phyloP scores from a whole-genome alignment of 2,797 vertebrate species.

The Neosalanx taihuensis region DNA sequence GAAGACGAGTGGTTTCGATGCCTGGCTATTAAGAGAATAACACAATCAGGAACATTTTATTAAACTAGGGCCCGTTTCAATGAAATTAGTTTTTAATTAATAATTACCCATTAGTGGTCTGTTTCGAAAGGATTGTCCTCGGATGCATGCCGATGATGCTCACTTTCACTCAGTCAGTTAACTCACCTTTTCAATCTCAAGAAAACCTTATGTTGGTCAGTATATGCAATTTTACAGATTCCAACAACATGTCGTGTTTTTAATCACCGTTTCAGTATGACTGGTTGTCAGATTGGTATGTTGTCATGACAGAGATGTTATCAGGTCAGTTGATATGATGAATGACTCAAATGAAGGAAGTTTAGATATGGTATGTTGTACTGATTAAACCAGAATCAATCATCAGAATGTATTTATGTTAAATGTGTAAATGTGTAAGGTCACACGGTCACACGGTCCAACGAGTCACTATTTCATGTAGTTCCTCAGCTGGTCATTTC shows the following conservation, averaged over 20 bases:
- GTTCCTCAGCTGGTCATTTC: not conserved
- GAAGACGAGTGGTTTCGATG: conserved; percentile 23
- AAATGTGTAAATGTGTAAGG: no score
- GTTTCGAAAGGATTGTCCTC: not conserved
- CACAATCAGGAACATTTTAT: not conserved
- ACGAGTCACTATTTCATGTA: not conserved
- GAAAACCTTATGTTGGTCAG: not conserved
- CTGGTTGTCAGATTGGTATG: not conserved
- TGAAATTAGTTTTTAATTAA: not conserved
- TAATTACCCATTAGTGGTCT: not conserved
- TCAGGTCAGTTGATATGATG: not conserved
- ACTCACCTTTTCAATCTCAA: no score
- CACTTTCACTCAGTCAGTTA: not conserved
- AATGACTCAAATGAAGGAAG: no score
- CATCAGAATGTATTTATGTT: not conserved
- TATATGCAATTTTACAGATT: not conserved
- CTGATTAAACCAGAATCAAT: not conserved
- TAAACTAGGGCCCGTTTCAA: not conserved
- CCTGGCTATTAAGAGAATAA: not conserved
- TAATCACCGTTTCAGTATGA: not conserved
- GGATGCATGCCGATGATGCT: not conserved
- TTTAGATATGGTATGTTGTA: no score
- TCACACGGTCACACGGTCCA: not conserved
- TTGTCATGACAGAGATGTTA: not conserved
- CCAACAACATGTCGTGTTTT: not conserved